Percentiles rank a stretch among this genome's conserved stretches.
These are phyloP conservation scores for Struthio camelus DNA, from an alignment of 2,113 vertebrate species.

Conservation along the genomic window DNA sequence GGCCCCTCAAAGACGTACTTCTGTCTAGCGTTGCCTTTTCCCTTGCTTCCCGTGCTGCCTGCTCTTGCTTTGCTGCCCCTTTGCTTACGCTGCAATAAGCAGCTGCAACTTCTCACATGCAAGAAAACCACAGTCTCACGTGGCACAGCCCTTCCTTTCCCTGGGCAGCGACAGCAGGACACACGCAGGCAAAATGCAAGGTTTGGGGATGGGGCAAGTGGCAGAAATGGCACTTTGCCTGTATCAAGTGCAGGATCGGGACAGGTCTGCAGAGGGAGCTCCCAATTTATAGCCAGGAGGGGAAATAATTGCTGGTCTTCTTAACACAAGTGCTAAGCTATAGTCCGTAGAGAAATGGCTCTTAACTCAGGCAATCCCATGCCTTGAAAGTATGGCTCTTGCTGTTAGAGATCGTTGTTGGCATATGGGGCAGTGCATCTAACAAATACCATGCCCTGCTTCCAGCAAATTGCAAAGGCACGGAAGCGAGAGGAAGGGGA, in stretches of 20 bases:
- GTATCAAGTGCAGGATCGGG: neutral
- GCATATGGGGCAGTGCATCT: neutral
- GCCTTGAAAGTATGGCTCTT: neutral
- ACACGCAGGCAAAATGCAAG: neutral
- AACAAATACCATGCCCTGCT: neutral
- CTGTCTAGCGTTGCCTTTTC: neutral
- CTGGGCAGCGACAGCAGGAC: neutral
- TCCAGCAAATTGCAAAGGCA: neutral
- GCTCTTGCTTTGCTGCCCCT: neutral
- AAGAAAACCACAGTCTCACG: neutral
- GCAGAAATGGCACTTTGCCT: neutral
- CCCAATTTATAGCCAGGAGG: slow-evolving; percentile 23
- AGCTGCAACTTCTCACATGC: neutral
- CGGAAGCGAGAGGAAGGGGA: neutral
- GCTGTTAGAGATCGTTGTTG: neutral
- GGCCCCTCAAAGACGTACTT: neutral
- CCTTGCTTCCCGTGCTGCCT: neutral
- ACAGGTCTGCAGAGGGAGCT: slow-evolving; percentile 59
- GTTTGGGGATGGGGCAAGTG: neutral
- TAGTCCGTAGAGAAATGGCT: neutral
- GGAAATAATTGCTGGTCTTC: neutral
- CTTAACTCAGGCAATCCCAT: neutral
- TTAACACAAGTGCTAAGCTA: neutral
- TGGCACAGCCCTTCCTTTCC: neutral
- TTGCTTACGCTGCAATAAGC: neutral